Base-by-base conservation (phyloP, 2,113 vertebrate genomes). In the Raja brachyura region DNA sequence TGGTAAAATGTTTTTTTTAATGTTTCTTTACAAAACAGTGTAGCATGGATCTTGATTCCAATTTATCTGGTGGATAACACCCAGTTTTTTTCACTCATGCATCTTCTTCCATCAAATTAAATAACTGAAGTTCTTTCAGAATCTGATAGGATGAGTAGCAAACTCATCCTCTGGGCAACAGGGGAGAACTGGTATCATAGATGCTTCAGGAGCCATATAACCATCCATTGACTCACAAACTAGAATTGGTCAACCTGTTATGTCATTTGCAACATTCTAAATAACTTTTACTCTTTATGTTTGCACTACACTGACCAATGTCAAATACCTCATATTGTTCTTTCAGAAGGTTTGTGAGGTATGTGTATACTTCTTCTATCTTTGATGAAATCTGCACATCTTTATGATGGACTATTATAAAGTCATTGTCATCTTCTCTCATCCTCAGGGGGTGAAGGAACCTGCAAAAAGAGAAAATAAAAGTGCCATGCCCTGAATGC, bases 351-450 rank as follows among this genome's bases (percentile, higher is more conserved):
- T 97, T 98, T 92, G 96, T 95, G 90, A 99, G 97, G 20, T 98
- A 98, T 0, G 95, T 56, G 93, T 98, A 99, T 25, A 98, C 97
- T 93, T 98, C 96, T 94, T 99, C 98, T 0, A 96, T 96, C 94
- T 98, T 99, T 95, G 98, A 97, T 0, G 98, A 98, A 81, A 97
- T 93, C 93, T 97, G 96, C 75, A 98, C 95, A 22, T 99, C 98
- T 25, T 97, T 97, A 93, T 98, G 98, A 94, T 98, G 97, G 90
- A 99, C 97, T 94, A 99, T 95, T 94, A 99, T 98, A 95, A 99
- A 99, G 94, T 98, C 98, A 33, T 95, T 94, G 0, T 98, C 94
- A 2, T 98, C 98, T 0, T 98, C 98, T 90, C n/a, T 97, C 96
- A 93, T 99, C 98, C 63, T 97, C 97, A 90, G 97, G 97, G 39